Conservation (phyloP, 2,113 vertebrate genomes). For the Ceuthmochares aereus region DNA sequence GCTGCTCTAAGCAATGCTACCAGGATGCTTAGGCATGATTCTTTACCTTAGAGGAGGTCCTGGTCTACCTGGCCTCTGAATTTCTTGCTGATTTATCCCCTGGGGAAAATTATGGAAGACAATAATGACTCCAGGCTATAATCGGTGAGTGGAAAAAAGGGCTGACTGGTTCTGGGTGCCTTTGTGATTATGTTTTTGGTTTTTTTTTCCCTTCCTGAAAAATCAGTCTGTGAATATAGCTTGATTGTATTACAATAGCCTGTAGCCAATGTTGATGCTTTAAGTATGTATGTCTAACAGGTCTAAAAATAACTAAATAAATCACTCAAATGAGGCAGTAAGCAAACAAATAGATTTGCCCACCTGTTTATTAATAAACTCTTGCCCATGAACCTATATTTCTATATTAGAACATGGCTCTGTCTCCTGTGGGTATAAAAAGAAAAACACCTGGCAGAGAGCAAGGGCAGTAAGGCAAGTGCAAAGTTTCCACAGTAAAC, state of each 20-base stretch:
- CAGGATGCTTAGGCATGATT: neutral
- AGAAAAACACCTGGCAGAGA: conserved; percentile 61
- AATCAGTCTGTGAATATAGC: neutral
- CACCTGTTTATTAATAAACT: conserved; percentile 59
- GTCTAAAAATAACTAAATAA: conserved; percentile 69
- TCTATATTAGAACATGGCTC: conserved; percentile 62
- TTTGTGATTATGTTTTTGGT: neutral
- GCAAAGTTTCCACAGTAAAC: conserved; percentile 71
- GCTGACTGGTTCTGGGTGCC: neutral
- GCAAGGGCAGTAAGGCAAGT: conserved; percentile 12
- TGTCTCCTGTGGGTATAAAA: conserved; percentile 61
- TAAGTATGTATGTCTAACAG: neutral
- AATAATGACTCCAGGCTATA: neutral
- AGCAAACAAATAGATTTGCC: neutral
- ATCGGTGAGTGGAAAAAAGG: neutral
- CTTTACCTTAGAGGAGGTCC: neutral
- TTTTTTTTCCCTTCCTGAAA: neutral
- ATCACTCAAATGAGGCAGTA: conserved; percentile 44
- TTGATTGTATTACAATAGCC: neutral
- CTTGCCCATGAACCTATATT: neutral
- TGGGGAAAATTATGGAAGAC: neutral
- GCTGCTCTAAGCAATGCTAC: neutral
- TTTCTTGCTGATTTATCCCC: neutral
- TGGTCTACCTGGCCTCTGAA: neutral
- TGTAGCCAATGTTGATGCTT: neutral